These are phyloP conservation scores for Folsomia manolachei DNA, from an alignment of 2,888 invertebrate genomes.

Conservation along the genomic window DNA sequence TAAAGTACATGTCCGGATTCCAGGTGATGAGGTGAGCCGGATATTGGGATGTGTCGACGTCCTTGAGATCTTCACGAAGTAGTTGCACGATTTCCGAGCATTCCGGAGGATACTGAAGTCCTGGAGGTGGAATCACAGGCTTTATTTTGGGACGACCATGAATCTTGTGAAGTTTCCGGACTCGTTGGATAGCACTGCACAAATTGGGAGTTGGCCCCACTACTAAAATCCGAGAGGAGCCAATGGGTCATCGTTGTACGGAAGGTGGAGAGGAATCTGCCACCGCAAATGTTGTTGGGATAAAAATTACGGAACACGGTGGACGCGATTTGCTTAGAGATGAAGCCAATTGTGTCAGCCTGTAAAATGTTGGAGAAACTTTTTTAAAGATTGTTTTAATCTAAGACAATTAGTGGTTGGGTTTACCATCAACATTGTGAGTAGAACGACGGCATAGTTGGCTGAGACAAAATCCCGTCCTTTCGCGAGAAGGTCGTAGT, in stretches of 20 bases:
- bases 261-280: neutral
- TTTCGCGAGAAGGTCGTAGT: neutral
- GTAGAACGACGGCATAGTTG: neutral
- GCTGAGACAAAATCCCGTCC: neutral
- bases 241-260: neutral
- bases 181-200: neutral
- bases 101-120: neutral
- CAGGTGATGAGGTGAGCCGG: neutral
- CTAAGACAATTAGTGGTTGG: too few relatives aligned
- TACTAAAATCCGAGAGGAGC: neutral
- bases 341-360: neutral
- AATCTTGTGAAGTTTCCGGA: neutral
- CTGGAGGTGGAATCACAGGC: neutral
- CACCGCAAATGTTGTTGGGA: neutral
- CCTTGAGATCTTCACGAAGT: neutral
- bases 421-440: neutral
- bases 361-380: too few relatives aligned
- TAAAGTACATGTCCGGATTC: neutral
- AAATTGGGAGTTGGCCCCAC: neutral
- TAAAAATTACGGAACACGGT: neutral
- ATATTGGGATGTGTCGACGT: neutral
- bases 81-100: neutral
- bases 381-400: too few relatives aligned
- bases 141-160: neutral
- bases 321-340: constrained; percentile 2